Evolutionary conservation across 2,113 vertebrate genomes (phyloP), one percentile per base, ranked within the genome.

Genomic region (Upupa epops): DNA sequence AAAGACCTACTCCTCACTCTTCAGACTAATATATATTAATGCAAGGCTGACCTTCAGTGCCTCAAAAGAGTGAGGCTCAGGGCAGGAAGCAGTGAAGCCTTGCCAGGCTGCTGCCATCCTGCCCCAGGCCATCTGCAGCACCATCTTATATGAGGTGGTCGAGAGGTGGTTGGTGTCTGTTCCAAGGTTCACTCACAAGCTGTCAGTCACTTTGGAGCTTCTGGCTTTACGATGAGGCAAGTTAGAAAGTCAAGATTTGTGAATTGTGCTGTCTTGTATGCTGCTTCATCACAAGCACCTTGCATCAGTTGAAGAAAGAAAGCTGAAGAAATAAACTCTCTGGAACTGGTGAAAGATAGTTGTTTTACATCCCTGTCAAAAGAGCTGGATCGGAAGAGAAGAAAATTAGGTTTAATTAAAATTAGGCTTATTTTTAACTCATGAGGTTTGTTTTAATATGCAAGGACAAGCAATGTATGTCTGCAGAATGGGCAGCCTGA

Each of bases 91-190:
- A 0, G 7, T 19, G 32, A 36, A 31, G 40, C 37, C 54, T 36
- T 34, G 48, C 8, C 34, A 21, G 56, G 42, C 37, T 22, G 26
- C 31, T 1, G 3, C 37, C 29, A 28, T 49, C 55, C 36, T 0
- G 0, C 55, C 32, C 13, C 0, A 2, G 46, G 31, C 60, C 29
- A 5, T 21, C 86, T 4, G 0, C 0, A 9, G 18, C 4, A 13
- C n/a, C 66, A 40, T 70, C 49, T 80, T 55, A 34, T 29, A n/a
- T 58, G 56, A 24, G 40, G 56, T 1, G 1, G 24, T 1, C 1
- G 26, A 25, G 21, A 26, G 37, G 49, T 32, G 58, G 17, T 15
- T 3, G 1, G 12, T 6, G 8, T 37, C 40, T 18, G 4, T 65
- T 64, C 65, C 13, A 3, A 17, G 36, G 13, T 12, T 48, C 3